Conservation (phyloP, 2,113 vertebrate genomes). For the Ammodytes dubius region DNA sequence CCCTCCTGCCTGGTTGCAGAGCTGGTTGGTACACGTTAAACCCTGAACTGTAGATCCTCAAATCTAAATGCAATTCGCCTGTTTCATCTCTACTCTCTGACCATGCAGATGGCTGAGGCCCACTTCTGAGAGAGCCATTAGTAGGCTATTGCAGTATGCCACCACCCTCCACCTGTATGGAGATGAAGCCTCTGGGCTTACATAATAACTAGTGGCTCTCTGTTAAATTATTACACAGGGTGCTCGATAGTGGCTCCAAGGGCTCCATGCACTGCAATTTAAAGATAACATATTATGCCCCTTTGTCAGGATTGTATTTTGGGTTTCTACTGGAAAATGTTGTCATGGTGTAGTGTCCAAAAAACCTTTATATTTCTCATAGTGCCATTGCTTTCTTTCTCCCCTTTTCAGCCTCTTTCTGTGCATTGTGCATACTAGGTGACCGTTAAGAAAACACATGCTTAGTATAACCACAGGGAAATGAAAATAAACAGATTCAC, state of each 20-base stretch:
- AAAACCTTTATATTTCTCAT: too few relatives aligned
- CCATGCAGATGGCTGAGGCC: slow-evolving; percentile 57
- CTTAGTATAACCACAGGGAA: background rate
- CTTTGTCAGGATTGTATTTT: too few relatives aligned
- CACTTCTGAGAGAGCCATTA: slow-evolving; percentile 25
- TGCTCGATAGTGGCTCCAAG: background rate
- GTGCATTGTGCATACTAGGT: too few relatives aligned
- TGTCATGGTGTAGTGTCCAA: too few relatives aligned
- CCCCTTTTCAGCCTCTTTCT: too few relatives aligned
- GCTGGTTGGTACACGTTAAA: slow-evolving; percentile 39
- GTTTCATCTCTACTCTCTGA: slow-evolving; percentile 26
- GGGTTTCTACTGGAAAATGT: too few relatives aligned
- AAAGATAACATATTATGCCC: background rate
- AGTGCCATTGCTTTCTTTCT: too few relatives aligned
- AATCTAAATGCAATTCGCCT: slow-evolving; percentile 51
- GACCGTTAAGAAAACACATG: background rate
- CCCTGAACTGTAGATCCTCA: slow-evolving; percentile 17
- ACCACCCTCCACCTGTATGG: slow-evolving; percentile 30
- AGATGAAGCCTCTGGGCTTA: slow-evolving; percentile 7
- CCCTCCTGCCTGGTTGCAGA: slow-evolving; percentile 21
- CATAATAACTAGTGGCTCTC: background rate
- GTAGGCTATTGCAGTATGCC: background rate
- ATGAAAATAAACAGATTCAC: background rate
- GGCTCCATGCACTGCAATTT: background rate
- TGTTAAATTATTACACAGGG: too few relatives aligned